phyloP scores from a whole-genome alignment of 2,113 vertebrate genomes.

The Camelus bactrianus region DNA sequence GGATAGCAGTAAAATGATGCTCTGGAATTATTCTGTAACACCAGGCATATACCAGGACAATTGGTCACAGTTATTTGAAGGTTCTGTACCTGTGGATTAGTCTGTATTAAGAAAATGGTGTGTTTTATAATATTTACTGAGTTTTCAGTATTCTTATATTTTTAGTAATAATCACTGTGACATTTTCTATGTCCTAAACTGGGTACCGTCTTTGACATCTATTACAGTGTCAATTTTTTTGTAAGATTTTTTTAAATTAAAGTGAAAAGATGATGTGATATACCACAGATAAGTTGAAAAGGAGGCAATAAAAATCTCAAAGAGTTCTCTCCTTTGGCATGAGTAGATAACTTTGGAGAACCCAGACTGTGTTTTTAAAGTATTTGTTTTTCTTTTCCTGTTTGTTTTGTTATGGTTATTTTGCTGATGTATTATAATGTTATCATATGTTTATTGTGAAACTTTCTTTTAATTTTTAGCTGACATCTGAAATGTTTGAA shows the following conservation, averaged over 20 bases:
- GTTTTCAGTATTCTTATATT: conserved; percentile 42
- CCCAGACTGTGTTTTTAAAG: conserved; percentile 1
- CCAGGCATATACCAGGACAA: neutral
- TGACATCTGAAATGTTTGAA: conserved; percentile 96
- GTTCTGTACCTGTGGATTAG: neutral
- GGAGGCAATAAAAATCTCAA: conserved; percentile 34
- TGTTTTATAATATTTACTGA: conserved; percentile 32
- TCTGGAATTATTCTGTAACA: conserved; percentile 6
- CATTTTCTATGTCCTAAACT: neutral
- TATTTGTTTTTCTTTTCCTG: conserved; percentile 52
- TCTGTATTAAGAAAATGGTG: conserved; percentile 21
- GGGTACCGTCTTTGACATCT: neutral
- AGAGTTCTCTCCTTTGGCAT: neutral
- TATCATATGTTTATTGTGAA: conserved; percentile 49
- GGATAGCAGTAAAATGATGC: neutral
- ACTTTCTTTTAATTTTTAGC: conserved; percentile 84
- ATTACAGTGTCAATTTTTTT: conserved; percentile 25
- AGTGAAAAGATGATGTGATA: conserved; percentile 6
- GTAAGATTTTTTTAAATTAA: conserved; percentile 16
- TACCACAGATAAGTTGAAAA: neutral
- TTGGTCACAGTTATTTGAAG: conserved; percentile 43
- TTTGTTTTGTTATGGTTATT: conserved; percentile 44
- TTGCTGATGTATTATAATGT: neutral
- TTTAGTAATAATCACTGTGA: conserved; percentile 40
- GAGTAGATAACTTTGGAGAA: conserved; percentile 43